Evolutionary conservation across 2,888 invertebrate species (phyloP).

Genomic region (Chalcosyrphus nemorum): DNA sequence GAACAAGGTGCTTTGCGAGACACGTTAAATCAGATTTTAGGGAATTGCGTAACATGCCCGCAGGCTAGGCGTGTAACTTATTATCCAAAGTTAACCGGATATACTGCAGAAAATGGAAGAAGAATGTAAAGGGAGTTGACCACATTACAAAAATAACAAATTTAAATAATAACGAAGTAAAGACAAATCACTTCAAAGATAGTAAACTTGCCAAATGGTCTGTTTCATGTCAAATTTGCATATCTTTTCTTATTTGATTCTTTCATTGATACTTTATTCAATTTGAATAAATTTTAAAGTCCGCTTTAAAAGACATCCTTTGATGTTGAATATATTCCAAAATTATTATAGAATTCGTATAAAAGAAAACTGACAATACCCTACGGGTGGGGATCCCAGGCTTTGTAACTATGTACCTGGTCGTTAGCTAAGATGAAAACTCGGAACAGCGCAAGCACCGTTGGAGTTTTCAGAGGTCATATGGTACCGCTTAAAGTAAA

Average conservation of each 20-base stretch:
- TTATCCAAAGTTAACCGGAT: background rate
- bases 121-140: background rate
- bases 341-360: no score
- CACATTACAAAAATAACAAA: background rate
- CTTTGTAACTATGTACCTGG: no score
- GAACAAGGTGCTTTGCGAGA: conserved; percentile 15
- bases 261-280: background rate
- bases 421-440: no score
- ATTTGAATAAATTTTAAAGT: background rate
- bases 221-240: background rate
- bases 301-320: background rate
- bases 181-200: background rate
- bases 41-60: conserved; percentile 10
- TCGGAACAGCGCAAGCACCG: no score
- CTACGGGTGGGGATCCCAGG: no score
- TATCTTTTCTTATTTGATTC: background rate
- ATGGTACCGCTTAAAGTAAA: no score
- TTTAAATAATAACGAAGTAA: background rate
- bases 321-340: no score
- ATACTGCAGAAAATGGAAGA: background rate
- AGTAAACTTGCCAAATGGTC: background rate
- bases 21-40: conserved; percentile 27
- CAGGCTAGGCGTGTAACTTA: background rate
- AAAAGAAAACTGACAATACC: no score
- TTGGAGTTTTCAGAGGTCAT: no score